phyloP scores from a whole-genome alignment of 2,797 vertebrate species.

The Aulostomus chinensis region DNA sequence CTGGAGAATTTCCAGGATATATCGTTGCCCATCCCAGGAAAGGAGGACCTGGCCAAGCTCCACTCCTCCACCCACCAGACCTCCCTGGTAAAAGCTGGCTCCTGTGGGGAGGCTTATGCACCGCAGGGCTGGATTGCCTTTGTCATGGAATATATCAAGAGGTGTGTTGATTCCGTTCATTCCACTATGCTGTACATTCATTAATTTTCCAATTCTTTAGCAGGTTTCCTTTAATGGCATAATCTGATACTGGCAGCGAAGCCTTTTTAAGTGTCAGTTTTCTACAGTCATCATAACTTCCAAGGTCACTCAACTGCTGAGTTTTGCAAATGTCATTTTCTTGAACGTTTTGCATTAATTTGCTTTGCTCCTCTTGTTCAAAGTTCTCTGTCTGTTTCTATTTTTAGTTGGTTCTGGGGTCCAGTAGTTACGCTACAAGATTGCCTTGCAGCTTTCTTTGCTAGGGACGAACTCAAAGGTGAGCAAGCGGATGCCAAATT shows the following conservation, averaged over 20 bases:
- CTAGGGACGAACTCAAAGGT: conserved; percentile 98
- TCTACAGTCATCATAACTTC: too few relatives aligned
- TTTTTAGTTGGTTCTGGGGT: conserved; percentile 98
- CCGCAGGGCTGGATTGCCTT: conserved; percentile 97
- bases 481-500: conserved; percentile 48
- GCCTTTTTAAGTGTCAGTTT: neutral
- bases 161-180: conserved; percentile 69
- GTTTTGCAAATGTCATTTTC: neutral
- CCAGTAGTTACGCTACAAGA: conserved; percentile 98
- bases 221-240: too few relatives aligned
- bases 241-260: neutral
- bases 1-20: conserved; percentile 99
- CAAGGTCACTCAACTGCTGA: neutral
- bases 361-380: too few relatives aligned
- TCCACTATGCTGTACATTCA: neutral
- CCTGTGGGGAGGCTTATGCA: conserved; percentile 95
- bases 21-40: conserved; percentile 97
- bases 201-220: too few relatives aligned
- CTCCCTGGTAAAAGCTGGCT: conserved; percentile 93
- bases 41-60: conserved; percentile 97
- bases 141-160: conserved; percentile 98
- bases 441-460: conserved; percentile 98
- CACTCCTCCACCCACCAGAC: conserved; percentile 96
- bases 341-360: neutral
- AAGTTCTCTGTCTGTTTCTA: conserved; percentile 28